Evolutionary conservation across 2,888 invertebrate genomes (phyloP), one percentile per base, ranked within the genome.

Genomic region (Drosophila paucipuncta): DNA sequence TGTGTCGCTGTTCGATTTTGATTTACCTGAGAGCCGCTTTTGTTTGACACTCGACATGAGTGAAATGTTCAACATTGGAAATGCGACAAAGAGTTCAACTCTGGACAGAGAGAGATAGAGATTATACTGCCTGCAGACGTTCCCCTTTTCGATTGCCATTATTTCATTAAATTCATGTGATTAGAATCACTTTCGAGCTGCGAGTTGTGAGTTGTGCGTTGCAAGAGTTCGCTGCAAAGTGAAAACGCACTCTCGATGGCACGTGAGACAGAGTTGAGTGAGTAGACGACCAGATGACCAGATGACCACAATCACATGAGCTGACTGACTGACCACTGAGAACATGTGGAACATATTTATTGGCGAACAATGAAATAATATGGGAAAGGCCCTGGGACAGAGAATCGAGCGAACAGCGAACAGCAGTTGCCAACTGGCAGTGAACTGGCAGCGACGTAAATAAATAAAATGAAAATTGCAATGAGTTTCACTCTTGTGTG

Each of bases 401-500:
- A 54, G 70, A 78, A 64, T 72, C 66, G 73, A 68, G 54, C 62
- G 50, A 28, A 37, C 47, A 47, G 49, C 28, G 54, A 28, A 33
- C 50, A 37, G 49, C 28, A 41, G 41, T 22, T 50, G 49, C 54
- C 54, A 33, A 49, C 37, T 62, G 59, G 41, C n/a, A 43, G 35
- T 28, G n/a, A 59, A 49, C 47, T 31, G 43, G 47, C 47, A 55
- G 62, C 52, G 55, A 73, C 31, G 68, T 69, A 82, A 74, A 76
- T 83, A 82, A 87, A 80, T 82, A 78, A 84, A 89, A 87, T 87
- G 76, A 88, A 83, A 89, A 89, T 85, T 85, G 83, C 88, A 82
- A 88, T 82, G 78, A 83, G 82, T 89, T 90, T 89, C 90, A 85
- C 87, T 89, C 88, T 85, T 88, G 86, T 79, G 86, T 83, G 80